Base-by-base conservation (phyloP, 1,140 invertebrate genomes). In the Apis laboriosa region DNA sequence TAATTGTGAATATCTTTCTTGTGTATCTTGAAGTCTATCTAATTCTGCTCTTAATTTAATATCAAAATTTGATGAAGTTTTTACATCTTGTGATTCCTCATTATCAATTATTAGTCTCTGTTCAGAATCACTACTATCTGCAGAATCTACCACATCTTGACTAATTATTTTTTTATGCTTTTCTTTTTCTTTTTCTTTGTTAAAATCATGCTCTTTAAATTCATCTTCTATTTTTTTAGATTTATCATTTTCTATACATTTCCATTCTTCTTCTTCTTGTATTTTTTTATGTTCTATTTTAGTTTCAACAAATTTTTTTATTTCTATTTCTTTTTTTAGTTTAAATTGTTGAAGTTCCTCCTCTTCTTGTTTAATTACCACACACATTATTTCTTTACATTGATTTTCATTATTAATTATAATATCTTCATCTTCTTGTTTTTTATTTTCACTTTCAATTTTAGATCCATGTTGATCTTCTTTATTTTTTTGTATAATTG, bases 51-150 rank as follows among this genome's bases (percentile, higher is more conserved):
- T 91, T 17, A 92, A 58, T 63, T 92, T 92, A 9, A 83, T 73
- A 19, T 91, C 87, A 58, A 92, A 90, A 70, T 85, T 86, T 4
- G 87, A 80, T 0, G 79, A 75, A 13, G 51, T 67, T 79, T 92
- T 94, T 0, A 92, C 89, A 24, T 92, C 92, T 13, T 88, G 88
- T 9, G 90, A 89, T 17, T 94, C 93, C 60, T 93, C 92, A 61
- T 93, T 94, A 55, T 94, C 93, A n/a, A 96, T 96, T 5, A 96
- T 94, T 51, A 96, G 94, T 86, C 96, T 94, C 84, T 95, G 94
- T 89, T 97, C 96, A 1, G 96, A 97, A 90, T 97, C 97, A 77
- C 96, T 97, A 81, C 96, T 97, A 84, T 97, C 97, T 3, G 94
- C 94, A 0, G 94, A 95, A 78, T 95, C 95, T 2, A 94, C 90